Evolutionary conservation across 53 echinoderm and acorn worm genomes (phyloP).

Genomic region (Zoroaster sp.): DNA sequence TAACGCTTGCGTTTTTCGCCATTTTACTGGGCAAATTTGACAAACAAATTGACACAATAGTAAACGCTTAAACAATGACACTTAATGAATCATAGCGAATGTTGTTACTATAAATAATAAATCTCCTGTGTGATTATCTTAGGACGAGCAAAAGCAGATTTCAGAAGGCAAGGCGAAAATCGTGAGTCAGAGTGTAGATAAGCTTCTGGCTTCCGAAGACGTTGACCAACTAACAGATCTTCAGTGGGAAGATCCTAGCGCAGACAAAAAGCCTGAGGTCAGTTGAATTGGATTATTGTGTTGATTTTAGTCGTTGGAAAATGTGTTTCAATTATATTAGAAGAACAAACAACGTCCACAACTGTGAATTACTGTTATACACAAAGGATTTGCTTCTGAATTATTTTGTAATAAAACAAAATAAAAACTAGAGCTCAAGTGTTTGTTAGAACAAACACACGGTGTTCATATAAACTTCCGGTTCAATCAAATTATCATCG

Average conservation of each 20-base stretch:
- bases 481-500: too few species aligned
- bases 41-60: background rate
- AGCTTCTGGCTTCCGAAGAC: conserved; percentile 17
- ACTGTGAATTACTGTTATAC: too few species aligned
- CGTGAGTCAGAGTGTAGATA: background rate
- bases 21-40: background rate
- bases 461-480: too few species aligned
- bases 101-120: background rate
- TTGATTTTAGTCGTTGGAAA: too few species aligned
- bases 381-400: too few species aligned
- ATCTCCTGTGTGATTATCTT: too few species aligned
- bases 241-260: background rate
- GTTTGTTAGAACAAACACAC: too few species aligned
- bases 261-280: background rate
- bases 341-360: too few species aligned
- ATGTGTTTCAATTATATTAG: too few species aligned
- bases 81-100: background rate
- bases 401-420: too few species aligned
- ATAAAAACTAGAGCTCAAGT: too few species aligned
- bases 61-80: background rate
- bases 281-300: too few species aligned
- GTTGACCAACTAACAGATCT: background rate
- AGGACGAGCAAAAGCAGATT: conserved; percentile 19
- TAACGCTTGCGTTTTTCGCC: background rate
- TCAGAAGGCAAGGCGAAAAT: background rate